Conservation (phyloP, 2,888 invertebrate genomes). For the Macaria notata region DNA sequence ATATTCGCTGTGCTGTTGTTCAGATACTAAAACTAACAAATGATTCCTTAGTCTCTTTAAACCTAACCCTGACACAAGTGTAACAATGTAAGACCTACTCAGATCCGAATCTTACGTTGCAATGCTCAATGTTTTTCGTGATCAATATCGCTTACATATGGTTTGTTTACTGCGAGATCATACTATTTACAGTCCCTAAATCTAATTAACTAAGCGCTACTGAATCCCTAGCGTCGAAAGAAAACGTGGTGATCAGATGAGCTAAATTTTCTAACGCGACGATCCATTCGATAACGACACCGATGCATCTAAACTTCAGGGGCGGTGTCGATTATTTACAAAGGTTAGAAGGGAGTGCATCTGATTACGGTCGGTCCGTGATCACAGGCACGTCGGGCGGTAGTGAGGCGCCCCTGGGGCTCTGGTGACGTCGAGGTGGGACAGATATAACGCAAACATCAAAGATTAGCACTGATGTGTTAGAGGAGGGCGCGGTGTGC, state of each 20-base stretch:
- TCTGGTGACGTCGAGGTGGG: conserved; percentile 64
- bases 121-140: conserved; percentile 15
- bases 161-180: conserved; percentile 2
- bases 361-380: conserved; percentile 40
- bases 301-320: conserved; percentile 67
- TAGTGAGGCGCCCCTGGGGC: conserved; percentile 63
- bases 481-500: conserved; percentile 67
- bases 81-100: no score
- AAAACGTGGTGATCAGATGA: conserved; percentile 38
- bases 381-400: conserved; percentile 53
- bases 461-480: conserved; percentile 72
- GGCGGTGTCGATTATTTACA: conserved; percentile 59
- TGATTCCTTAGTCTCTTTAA: background rate
- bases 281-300: conserved; percentile 70
- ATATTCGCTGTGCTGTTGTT: background rate
- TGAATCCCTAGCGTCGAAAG: conserved; percentile 26
- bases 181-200: conserved; percentile 13
- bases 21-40: background rate
- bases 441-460: conserved; percentile 70
- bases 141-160: conserved; percentile 17
- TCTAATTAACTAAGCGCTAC: conserved; percentile 24
- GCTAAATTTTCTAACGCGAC: conserved; percentile 64
- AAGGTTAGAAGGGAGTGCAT: conserved; percentile 37
- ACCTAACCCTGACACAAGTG: no score
- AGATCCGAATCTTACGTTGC: conserved; percentile 5